Evolutionary conservation across 2,888 invertebrate species (phyloP), one percentile per base, ranked within the genome.

Genomic region (Coleophora flavipennella): DNA sequence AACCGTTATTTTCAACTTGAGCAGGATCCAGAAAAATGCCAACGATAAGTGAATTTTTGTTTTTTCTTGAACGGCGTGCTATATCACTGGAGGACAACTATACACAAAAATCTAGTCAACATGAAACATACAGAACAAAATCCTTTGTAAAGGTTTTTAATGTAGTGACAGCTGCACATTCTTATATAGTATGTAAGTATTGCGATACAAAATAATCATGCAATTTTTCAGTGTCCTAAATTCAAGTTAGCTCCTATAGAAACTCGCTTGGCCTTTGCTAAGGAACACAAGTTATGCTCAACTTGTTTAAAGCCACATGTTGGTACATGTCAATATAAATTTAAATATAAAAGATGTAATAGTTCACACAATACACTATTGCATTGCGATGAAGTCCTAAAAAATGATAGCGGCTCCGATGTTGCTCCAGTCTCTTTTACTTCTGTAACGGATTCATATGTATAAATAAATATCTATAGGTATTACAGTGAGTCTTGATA

Each of bases 311-410:
- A 33, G 7, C 12, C 3, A 13, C 49, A 49, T 12, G 34, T 6
- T n/a, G 35, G 32, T 13, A 41, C 36, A 8, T 44, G 40, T 33
- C 44, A 41, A 28, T 50, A 39, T 37, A 36, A 29, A 26, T 44
- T 46, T 13, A 38, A 32, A 31, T 46, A 43, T 35, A 41, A 36
- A 28, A 28, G 35, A 13, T 50, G 48, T 32, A 48, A 48, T 37
- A 14, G 38, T 28, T n/a, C 10, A 3, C 40, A 40, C 12, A 40
- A 40, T 33, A 36, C 36, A 2, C 31, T 40, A 2, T 20, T 39
- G 31, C 39, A 44, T 11, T 20, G 10, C 7, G 35, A 39, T 28
- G 33, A 20, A n/a, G n/a, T n/a, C n/a, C n/a, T n/a, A n/a, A n/a
- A 20, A 20, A 20, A 4, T 4, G 6, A 20, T 20, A 20, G 6